Evolutionary conservation across 2,888 invertebrate genomes (phyloP).

Genomic region (Callyntrura sp.): DNA sequence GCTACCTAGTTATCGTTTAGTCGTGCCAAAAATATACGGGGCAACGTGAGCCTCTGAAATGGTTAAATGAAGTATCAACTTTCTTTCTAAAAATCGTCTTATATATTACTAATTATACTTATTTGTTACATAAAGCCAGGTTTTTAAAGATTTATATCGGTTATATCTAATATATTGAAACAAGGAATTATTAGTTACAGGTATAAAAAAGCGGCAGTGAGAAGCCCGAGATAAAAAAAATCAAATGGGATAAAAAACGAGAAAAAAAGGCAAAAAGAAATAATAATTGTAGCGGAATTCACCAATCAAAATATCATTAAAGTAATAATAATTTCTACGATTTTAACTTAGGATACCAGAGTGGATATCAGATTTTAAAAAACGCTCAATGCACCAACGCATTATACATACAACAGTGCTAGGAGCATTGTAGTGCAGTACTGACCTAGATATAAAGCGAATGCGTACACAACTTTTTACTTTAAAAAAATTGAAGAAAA

Average conservation of each 20-base stretch:
- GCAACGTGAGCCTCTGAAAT: background rate
- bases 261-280: background rate
- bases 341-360: too few relatives aligned
- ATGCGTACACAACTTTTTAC: too few relatives aligned
- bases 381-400: background rate
- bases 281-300: slow-evolving; percentile 20
- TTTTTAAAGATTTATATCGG: too few relatives aligned
- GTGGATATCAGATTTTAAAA: background rate
- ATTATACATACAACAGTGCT: background rate
- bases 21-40: slow-evolving; percentile 16
- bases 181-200: too few relatives aligned
- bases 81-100: background rate
- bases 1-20: background rate
- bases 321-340: background rate
- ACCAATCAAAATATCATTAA: slow-evolving; percentile 28
- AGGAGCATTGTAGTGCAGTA: background rate
- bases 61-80: background rate
- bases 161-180: too few relatives aligned
- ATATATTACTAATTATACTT: background rate
- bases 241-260: background rate
- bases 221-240: background rate
- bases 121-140: background rate
- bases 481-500: slow-evolving; percentile 11
- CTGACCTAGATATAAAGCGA: slow-evolving; percentile 42
- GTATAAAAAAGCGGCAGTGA: background rate